phyloP scores from a whole-genome alignment of 2,113 vertebrate genomes.

The Anhinga rufa region DNA sequence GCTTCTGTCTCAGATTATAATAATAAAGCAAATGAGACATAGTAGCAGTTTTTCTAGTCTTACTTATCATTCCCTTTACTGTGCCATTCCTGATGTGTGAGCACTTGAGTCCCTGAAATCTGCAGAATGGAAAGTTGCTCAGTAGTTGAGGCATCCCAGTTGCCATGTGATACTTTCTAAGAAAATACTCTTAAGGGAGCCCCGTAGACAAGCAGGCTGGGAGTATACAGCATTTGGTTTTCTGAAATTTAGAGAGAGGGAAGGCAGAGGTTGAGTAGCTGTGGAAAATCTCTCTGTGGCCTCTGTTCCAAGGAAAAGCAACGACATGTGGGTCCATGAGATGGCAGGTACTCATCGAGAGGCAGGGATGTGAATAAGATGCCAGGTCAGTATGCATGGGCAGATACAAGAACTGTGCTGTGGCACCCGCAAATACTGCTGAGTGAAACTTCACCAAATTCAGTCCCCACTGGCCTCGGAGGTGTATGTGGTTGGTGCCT shows the following conservation, averaged over 20 bases:
- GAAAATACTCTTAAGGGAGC: not conserved
- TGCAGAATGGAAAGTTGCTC: not conserved
- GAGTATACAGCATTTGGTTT: not conserved
- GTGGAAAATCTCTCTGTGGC: not conserved
- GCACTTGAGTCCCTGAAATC: not conserved
- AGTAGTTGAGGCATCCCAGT: not conserved
- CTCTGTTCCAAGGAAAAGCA: not conserved
- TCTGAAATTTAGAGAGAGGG: not conserved
- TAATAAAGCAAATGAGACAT: not conserved
- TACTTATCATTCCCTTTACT: not conserved
- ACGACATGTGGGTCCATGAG: not conserved
- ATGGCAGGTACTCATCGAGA: not conserved
- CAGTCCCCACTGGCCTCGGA: fast-evolving
- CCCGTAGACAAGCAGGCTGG: not conserved
- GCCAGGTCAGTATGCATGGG: not conserved
- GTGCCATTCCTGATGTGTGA: not conserved
- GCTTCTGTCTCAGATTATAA: not conserved
- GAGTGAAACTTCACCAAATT: not conserved
- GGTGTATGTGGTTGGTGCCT: not conserved
- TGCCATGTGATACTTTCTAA: not conserved
- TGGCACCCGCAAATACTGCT: not conserved
- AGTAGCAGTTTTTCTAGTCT: not conserved
- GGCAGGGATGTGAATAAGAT: not conserved
- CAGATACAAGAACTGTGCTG: not conserved
- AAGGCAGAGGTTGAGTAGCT: not conserved